Evolutionary conservation across 53 echinoderm and acorn worm genomes (phyloP), one percentile per base, ranked within the genome.

Genomic region (Luidia sarsii): DNA sequence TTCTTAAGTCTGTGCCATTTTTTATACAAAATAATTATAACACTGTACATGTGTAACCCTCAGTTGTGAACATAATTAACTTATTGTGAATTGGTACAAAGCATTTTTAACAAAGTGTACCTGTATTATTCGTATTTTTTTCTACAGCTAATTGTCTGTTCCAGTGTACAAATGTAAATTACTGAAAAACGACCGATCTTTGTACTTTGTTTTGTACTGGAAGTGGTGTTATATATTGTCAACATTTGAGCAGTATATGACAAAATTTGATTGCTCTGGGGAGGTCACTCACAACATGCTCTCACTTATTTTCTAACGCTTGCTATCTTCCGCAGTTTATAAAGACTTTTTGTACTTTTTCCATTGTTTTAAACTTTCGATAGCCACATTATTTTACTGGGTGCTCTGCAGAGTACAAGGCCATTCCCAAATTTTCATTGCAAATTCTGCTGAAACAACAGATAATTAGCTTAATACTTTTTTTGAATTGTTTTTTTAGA

Each of bases 81-180:
- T 77, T 77, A 77, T 77, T 77, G 59, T 60, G 60, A 61, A 25
- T 4, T 25, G 56, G 27, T 63, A 63, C 63, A 35, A 16, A 32
- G 23, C 50, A 20, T 53, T 37, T 51, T 72, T 19, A 50, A 50
- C 5, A 33, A 24, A 23, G 24, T 72, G 72, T 54, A 72, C 72
- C 72, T 14, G 41, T 77, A 16, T 35, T 71, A 64, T 53, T 71
- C 35, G 29, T 77, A 32, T 39, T 77, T 39, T 71, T 77, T 77
- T 61, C 61, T 77, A 60, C 61, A 21, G 59, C 48, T 9, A 35
- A 57, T n/a, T 20, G 77, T 61, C 60, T 31, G 22, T 77, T 33
- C 51, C 52, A 64, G 11, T 77, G 57, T 45, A 77, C 30, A 61
- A 60, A 32, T 77, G 77, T 77, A 77, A 60, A 77, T 77, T 15